Evolutionary conservation across 1,140 invertebrate genomes (phyloP).

Genomic region (Aphelenchoides fujianensis): DNA sequence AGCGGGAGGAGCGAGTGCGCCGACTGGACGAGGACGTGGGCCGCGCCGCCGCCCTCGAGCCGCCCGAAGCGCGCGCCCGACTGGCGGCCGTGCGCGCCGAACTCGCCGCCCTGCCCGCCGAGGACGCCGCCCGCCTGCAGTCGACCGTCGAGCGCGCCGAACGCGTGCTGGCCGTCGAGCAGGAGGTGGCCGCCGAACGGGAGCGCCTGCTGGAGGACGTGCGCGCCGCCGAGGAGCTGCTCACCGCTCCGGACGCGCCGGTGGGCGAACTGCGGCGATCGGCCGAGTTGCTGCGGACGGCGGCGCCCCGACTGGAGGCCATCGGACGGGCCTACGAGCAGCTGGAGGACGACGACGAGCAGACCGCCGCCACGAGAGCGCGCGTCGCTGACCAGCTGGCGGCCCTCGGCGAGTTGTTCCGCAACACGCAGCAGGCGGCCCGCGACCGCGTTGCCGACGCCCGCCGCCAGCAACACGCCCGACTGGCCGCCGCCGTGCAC

Average conservation of each 20-base stretch:
- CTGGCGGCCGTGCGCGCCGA: no score
- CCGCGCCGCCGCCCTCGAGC: no score
- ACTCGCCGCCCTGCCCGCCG: no score
- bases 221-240: background rate
- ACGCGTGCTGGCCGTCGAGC: background rate
- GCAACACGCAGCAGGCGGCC: constrained; percentile 7
- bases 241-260: background rate
- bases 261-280: constrained; percentile 4
- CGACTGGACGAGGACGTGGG: no score
- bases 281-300: background rate
- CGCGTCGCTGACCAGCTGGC: constrained; percentile 16
- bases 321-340: background rate
- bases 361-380: background rate
- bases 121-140: background rate
- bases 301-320: background rate
- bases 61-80: no score
- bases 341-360: background rate
- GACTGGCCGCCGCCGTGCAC: background rate
- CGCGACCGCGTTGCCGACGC: constrained; percentile 12
- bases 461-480: background rate
- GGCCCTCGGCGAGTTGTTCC: constrained; percentile 2
- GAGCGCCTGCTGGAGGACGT: background rate
- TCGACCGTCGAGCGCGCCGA: background rate
- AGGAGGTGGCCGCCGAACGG: background rate
- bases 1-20: no score